phyloP scores from a whole-genome alignment of 2,113 vertebrate genomes.

The Plecotus auritus region DNA sequence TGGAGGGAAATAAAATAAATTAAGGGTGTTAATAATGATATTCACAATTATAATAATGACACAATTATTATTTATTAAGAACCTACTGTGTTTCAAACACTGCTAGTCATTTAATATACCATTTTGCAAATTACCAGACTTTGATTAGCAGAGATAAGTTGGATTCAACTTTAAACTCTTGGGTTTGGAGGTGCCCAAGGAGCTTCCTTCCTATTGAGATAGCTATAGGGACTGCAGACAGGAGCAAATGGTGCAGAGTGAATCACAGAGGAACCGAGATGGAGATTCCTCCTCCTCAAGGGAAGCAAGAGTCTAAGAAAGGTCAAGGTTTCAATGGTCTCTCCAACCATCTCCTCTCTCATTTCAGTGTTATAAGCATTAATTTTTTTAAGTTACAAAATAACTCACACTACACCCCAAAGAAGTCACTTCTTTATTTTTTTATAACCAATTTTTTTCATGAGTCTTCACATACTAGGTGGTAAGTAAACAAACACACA shows the following conservation, averaged over 20 bases:
- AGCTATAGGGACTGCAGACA: background rate
- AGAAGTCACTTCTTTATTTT: background rate
- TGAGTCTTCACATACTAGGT: background rate
- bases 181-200: background rate
- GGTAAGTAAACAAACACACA: background rate
- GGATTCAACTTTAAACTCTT: constrained; percentile 17
- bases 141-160: background rate
- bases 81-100: background rate
- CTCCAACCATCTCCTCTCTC: background rate
- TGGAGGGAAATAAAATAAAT: background rate
- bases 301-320: background rate
- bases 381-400: background rate
- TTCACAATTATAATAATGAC: background rate
- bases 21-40: background rate
- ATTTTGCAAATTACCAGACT: background rate
- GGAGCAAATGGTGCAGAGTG: background rate
- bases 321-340: background rate
- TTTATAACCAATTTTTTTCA: background rate
- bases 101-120: background rate
- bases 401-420: background rate
- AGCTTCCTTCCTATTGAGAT: background rate
- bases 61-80: background rate
- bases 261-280: background rate
- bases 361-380: background rate
- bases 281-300: background rate